Evolutionary conservation across 53 echinoderm and acorn worm species (phyloP), one percentile per base, ranked within the genome.

Genomic region (Hippasteria phrygiana): DNA sequence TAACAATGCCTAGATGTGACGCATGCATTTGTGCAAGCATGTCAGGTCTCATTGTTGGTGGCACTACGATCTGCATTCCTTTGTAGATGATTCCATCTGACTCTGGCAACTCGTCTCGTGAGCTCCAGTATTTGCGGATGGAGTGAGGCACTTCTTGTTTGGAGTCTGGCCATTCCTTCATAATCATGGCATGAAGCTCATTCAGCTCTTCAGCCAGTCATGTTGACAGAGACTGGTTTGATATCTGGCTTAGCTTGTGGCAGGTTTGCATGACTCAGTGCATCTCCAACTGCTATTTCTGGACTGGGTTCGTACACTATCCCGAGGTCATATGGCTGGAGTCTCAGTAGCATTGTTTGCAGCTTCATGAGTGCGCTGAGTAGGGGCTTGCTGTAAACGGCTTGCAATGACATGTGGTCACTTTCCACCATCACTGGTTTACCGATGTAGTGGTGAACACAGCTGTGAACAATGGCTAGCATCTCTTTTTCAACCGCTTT

Each of bases 11-110:
- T 6, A 90, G 72, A 53, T 74, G 90, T 9, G 88, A 80, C 36
- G 51, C 77, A 32, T 88, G 94, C 28, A 92, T 73, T 35, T 84
- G 78, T 12, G 43, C 34, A 0, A 91, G 85, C 85, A 94, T 91
- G 74, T 80, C 29, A 17, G 14, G 22, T 73, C 89, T 84, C 86
- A 89, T 70, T n/a, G 24, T 88, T 70, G 85, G 94, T 75, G 88
- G 92, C 12, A 94, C 87, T 5, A 92, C 92, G 26, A 94, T 90
- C 10, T 89, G 32, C 94, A 92, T 92, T 1, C 88, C 94, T 46
- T 90, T 92, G 73, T 92, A 92, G 75, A 94, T 50, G 38, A 94
- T 62, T 18, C 94, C 78, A 39, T 94, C 90, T 1, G 71, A 50
- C 5, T 90, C 90, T 46, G 95, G 29, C 37, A 94, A 50, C 63